Base-by-base conservation (phyloP, 1,140 invertebrate species). In the Idris sp. region DNA sequence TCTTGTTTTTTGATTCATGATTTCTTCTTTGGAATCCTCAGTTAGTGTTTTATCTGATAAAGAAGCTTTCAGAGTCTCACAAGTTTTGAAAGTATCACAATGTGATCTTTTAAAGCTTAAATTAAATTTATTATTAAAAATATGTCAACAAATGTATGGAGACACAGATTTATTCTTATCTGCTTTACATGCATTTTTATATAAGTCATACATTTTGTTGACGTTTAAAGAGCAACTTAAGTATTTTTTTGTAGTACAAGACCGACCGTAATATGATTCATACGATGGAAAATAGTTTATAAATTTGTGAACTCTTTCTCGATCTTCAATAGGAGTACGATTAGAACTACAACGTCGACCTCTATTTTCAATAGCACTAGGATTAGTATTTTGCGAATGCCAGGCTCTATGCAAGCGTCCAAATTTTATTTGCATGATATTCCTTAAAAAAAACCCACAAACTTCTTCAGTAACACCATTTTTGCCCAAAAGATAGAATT, bases 51-150 rank as follows among this genome's bases (percentile, higher is more conserved):
- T 13, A 28, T 54, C 10, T 18, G 1, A 10, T 9, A 43, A 10
- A 5, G 22, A 5, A 11, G 31, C 41, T 16, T 22, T 36, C 5
- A 43, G 26, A 15, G 3, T 13, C 7, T 65, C 61, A 15, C 61
- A 65, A 7, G 28, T 33, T 26, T 64, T 64, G 9, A 44, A 64
- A 0, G 46, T 41, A 4, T 51, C 46, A 0, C 30, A 11, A 30
- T 54, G 33, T 0, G n/a, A 9, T 18, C 44, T 31, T 31, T 64
- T 51, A 16, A 64, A 64, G 13, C 35, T 41, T 2, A 54, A 13
- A 26, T 65, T 65, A 7, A 65, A 65, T 2, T 65, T 40, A 4
- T 26, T 3, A 35, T 65, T 41, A 30, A 65, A 65, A 14, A 65
- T 54, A 1, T 53, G 11, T 0, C 49, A 38, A 38, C 53, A 65